Percentiles rank a stretch among this genome's conserved stretches.
phyloP scores from a whole-genome alignment of 1,140 invertebrate species.

The Panulirus ornatus region DNA sequence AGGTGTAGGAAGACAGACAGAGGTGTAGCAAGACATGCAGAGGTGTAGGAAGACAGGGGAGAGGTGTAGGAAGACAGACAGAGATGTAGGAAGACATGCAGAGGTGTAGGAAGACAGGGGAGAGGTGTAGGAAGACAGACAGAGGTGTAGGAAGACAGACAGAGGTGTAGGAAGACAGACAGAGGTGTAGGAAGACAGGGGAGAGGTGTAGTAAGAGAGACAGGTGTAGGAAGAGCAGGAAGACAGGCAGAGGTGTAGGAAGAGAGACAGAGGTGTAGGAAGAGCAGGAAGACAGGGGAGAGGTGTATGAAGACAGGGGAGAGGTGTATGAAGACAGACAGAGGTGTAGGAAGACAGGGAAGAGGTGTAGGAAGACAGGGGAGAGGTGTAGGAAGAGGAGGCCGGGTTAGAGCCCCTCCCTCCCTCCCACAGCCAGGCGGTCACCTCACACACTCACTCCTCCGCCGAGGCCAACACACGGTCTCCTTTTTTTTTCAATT shows the following conservation, averaged over 20 bases:
- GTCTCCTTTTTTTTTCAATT: too few relatives aligned
- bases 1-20: too few relatives aligned
- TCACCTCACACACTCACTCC: conserved; percentile 6
- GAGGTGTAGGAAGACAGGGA: neutral
- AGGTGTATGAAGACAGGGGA: neutral
- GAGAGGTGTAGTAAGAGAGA: neutral
- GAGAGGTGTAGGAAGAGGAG: neutral
- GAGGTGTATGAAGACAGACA: neutral
- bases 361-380: conserved; percentile 6
- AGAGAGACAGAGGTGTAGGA: neutral
- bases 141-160: neutral
- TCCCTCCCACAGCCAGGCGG: neutral
- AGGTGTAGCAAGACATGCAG: neutral
- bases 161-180: neutral
- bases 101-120: neutral
- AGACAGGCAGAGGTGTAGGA: neutral
- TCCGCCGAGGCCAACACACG: neutral
- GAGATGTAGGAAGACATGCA: neutral
- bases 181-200: neutral
- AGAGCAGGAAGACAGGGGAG: neutral
- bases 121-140: neutral
- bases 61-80: neutral
- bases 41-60: neutral
- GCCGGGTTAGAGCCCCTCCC: neutral
- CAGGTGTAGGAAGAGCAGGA: neutral